Percentiles rank a stretch among this genome's conserved stretches.
phyloP scores from a whole-genome alignment of 2,797 vertebrate genomes.

The Anabacerthia variegaticeps region DNA sequence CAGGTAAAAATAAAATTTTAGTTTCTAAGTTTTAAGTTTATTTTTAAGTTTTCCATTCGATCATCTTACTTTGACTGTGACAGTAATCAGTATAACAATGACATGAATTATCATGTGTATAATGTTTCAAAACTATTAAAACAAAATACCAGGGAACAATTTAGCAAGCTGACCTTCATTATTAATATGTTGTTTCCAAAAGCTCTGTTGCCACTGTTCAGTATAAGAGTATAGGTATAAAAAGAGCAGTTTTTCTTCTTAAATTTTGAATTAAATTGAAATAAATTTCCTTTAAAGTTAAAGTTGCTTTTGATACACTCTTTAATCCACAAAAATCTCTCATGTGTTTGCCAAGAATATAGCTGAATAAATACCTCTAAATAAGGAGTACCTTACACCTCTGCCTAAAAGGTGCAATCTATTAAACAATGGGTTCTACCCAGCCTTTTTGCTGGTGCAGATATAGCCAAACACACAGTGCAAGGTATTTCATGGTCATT shows the following conservation, averaged over 20 bases:
- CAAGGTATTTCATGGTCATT: background rate
- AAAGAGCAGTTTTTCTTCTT: background rate
- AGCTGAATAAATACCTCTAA: background rate
- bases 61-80: background rate
- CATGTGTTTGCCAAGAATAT: background rate
- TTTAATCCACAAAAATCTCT: background rate
- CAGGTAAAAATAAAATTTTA: background rate
- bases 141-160: background rate
- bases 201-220: background rate
- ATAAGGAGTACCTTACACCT: background rate
- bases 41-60: background rate
- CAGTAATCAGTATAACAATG: background rate
- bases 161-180: background rate
- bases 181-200: background rate
- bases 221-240: background rate
- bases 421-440: background rate
- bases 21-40: no score
- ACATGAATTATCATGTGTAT: background rate
- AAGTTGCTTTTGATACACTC: background rate
- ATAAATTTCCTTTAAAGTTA: background rate
- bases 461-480: background rate
- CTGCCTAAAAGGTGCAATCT: background rate
- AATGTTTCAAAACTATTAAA: background rate
- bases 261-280: background rate
- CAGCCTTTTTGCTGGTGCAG: background rate